Percentiles rank a stretch among this genome's conserved stretches.
Evolutionary conservation across 2,797 vertebrate genomes (phyloP).

Genomic region (Cynodonichthys magdalenae): DNA sequence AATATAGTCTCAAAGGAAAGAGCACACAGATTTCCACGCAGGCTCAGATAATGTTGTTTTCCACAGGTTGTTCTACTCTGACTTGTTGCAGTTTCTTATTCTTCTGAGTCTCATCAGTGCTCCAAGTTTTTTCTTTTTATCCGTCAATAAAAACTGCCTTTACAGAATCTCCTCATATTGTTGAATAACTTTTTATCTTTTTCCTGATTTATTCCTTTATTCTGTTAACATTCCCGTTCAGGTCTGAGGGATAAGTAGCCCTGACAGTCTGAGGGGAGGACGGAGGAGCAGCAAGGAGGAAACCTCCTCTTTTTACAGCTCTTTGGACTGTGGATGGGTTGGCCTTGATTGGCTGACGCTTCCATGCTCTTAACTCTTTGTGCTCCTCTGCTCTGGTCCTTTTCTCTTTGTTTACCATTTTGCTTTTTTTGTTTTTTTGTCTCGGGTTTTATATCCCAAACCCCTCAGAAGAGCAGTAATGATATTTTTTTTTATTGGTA

Average conservation of each 20-base stretch:
- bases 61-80: constrained; percentile 23
- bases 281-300: constrained; percentile 26
- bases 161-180: constrained; percentile 2
- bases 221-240: constrained; percentile 30
- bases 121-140: background rate
- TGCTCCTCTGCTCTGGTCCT: constrained; percentile 22
- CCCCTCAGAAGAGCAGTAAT: background rate
- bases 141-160: constrained; percentile 1
- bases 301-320: constrained; percentile 48
- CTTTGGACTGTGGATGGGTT: constrained; percentile 37
- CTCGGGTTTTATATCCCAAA: background rate
- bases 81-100: constrained; percentile 21
- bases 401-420: constrained; percentile 10
- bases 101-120: constrained; percentile 38
- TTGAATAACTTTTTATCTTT: constrained; percentile 4
- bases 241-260: constrained; percentile 15
- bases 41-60: constrained; percentile 40
- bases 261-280: constrained; percentile 22
- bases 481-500: background rate
- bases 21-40: constrained; percentile 3
- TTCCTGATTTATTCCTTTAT: constrained; percentile 5
- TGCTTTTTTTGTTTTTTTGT: constrained; percentile 5
- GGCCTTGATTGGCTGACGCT: constrained; percentile 50
- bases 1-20: constrained; percentile 1
- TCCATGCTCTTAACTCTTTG: constrained; percentile 62